Percentiles rank a stretch among this genome's conserved stretches.
These are phyloP conservation scores for Bujurquina vittata DNA, from an alignment of 2,113 vertebrate genomes.

Conservation along the genomic window DNA sequence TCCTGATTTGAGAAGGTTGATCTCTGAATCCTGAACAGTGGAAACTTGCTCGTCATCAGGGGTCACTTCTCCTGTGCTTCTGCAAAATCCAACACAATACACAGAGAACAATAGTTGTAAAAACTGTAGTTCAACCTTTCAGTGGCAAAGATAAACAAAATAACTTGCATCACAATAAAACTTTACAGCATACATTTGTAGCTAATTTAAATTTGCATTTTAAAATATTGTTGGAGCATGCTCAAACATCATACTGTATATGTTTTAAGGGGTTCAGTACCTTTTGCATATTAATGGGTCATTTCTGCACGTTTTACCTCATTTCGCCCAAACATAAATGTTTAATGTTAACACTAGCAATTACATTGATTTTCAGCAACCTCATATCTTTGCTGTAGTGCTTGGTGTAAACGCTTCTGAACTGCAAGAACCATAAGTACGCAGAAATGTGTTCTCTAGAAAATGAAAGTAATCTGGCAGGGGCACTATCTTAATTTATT, in stretches of 20 bases:
- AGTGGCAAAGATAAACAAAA: background rate
- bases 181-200: background rate
- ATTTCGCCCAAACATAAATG: background rate
- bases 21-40: constrained; percentile 89
- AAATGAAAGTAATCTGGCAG: background rate
- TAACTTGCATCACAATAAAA: background rate
- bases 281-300: background rate
- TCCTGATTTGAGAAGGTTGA: constrained; percentile 90
- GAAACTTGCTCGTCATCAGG: constrained; percentile 83
- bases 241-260: background rate
- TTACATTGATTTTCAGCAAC: background rate
- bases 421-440: background rate
- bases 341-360: background rate
- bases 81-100: constrained; percentile 40
- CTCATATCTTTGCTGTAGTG: background rate
- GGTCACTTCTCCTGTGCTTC: constrained; percentile 73
- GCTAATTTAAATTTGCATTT: background rate
- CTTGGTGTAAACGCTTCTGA: background rate
- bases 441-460: background rate
- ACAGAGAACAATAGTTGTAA: background rate
- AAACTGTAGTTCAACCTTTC: background rate
- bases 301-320: background rate
- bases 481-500: background rate
- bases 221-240: background rate
- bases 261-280: background rate